Percentiles rank a stretch among this genome's conserved stretches.
Conservation (phyloP, 2,797 vertebrate genomes). For the Catharus ustulatus region DNA sequence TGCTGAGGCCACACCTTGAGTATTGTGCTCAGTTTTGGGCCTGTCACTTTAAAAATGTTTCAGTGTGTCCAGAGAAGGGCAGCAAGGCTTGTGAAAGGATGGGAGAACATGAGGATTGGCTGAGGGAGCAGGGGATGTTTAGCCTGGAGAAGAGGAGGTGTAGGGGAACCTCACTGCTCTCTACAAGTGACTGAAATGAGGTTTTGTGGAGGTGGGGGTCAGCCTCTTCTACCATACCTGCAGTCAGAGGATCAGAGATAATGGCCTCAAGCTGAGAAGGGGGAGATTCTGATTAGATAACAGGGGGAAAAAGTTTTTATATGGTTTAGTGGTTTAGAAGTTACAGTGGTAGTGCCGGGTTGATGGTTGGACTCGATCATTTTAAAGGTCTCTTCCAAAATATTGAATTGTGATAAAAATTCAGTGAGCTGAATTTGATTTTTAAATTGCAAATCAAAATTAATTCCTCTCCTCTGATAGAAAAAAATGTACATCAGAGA, state of each 20-base stretch:
- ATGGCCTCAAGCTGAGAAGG: neutral
- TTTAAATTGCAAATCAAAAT: neutral
- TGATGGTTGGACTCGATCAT: neutral
- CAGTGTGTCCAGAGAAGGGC: neutral
- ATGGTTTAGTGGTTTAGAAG: neutral
- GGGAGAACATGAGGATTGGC: neutral
- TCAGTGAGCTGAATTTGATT: neutral
- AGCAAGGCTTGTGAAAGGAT: neutral
- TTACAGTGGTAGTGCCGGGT: neutral
- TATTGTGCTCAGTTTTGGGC: neutral
- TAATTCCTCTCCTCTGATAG: neutral
- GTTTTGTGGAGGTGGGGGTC: rapidly evolving
- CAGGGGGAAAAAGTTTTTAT: neutral
- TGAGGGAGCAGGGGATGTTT: neutral
- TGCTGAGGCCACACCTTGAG: neutral
- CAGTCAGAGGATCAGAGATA: neutral
- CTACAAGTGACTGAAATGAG: neutral
- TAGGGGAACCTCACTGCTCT: no score
- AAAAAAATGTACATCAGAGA: neutral
- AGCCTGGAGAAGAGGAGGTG: neutral
- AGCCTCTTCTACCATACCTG: neutral
- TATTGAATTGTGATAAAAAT: neutral
- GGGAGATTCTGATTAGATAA: neutral
- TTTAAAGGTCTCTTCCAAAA: neutral
- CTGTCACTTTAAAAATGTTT: neutral